Evolutionary conservation across 2,797 vertebrate species (phyloP).

Genomic region (Poecile montanus): DNA sequence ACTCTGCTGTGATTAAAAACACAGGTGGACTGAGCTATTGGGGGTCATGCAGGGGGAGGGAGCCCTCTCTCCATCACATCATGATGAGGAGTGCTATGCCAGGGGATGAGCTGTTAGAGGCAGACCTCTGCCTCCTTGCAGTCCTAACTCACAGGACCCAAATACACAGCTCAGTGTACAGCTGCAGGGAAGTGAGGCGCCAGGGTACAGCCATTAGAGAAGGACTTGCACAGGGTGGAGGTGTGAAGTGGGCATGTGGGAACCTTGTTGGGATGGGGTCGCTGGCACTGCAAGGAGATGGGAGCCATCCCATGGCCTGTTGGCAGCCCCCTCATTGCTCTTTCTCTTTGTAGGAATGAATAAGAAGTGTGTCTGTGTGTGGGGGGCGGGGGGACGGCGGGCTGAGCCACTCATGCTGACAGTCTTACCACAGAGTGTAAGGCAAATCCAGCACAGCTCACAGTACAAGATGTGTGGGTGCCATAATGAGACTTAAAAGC

Average conservation of each 20-base stretch:
- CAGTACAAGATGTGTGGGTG: neutral
- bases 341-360: neutral
- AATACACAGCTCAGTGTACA: neutral
- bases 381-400: rapidly evolving
- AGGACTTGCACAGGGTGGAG: neutral
- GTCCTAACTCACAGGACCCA: rapidly evolving
- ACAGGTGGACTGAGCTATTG: neutral
- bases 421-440: neutral
- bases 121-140: neutral
- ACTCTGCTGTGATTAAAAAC: rapidly evolving
- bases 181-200: neutral
- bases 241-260: neutral
- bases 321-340: neutral
- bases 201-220: neutral
- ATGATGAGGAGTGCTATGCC: neutral
- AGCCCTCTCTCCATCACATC: neutral
- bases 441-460: neutral
- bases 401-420: neutral
- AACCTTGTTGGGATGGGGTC: neutral
- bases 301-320: neutral
- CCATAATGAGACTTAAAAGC: neutral
- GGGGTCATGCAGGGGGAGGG: neutral
- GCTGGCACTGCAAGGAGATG: rapidly evolving
- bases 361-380: neutral
- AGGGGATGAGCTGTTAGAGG: neutral